Percentiles rank a stretch among this genome's conserved stretches.
Conservation (phyloP, 2,888 invertebrate genomes). For the Eupeodes luniger region DNA sequence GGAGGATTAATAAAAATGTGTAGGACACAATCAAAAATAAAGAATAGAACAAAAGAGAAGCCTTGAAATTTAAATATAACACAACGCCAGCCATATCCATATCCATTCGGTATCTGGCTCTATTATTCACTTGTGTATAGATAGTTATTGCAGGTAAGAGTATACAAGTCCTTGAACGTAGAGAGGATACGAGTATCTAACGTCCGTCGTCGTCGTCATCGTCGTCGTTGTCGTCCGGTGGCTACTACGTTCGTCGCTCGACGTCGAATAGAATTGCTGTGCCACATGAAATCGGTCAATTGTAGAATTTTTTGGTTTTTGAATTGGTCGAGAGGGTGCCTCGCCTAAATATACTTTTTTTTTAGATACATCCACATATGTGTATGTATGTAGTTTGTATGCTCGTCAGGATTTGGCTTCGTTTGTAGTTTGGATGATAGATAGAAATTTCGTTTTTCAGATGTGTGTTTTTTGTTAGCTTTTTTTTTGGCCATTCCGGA, state of each 20-base stretch:
- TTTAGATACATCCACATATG: not conserved
- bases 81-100: constrained; percentile 10
- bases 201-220: not conserved
- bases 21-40: constrained; percentile 9
- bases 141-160: constrained; percentile 36
- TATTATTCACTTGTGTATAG: constrained; percentile 33
- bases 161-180: constrained; percentile 35
- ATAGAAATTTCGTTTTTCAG: not conserved
- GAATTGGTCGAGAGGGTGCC: constrained; percentile 36
- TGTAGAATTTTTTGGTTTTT: constrained; percentile 22
- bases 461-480: constrained; percentile 7
- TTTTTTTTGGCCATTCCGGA: constrained; percentile 21
- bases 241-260: not conserved
- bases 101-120: constrained; percentile 37
- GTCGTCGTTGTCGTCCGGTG: not conserved
- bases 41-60: not conserved
- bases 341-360: constrained; percentile 14
- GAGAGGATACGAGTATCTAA: not conserved
- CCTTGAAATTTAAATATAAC: constrained; percentile 29
- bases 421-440: constrained; percentile 29
- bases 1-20: not conserved
- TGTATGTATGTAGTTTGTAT: constrained; percentile 2
- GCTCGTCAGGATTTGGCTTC: constrained; percentile 42
- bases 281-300: constrained; percentile 39
- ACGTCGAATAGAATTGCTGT: constrained; percentile 19